Base-by-base conservation (phyloP, 2,888 invertebrate species). In the Halictus ligatus region DNA sequence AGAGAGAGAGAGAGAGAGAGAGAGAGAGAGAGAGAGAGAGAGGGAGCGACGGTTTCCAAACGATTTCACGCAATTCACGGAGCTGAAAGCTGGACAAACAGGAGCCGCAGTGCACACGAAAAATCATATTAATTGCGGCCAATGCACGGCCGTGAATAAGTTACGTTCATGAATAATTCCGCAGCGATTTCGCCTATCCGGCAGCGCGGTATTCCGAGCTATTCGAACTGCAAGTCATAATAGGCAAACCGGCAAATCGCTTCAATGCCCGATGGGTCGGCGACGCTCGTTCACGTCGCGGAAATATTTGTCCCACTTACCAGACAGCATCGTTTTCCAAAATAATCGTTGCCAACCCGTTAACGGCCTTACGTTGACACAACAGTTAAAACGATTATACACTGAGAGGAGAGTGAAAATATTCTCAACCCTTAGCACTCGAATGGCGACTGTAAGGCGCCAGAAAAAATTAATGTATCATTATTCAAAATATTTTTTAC, bases 141-240 rank as follows among this genome's bases (percentile, higher is more conserved):
- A 67, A 60, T 77, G 73, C 46, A 43, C 67, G 29, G 35, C 40
- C 29, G 40, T 58, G 82, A 82, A 84, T 84, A 77, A 81, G 73
- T 84, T 78, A 75, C 78, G 74, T n/a, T 84, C 74, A 84, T 84
- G 82, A 82, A 84, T 84, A 78, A 84, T 84, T 75, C 69, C 48
- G 48, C 15, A 54, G 69, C 58, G 69, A 84, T 84, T 84, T 78
- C 43, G 74, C 58, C 15, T 40, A 69, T 40, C 40, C n/a, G 40
- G 5, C 21, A 21, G 12, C 43, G 4, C 2, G 43, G n/a, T 69
- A 69, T 40, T 40, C 48, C 35, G 35, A 50, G 48, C 12, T 48
- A 58, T 29, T 74, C 48, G 82, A 78, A 43, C 46, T 77, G 81
- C 77, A 29, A 25, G 46, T 74, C 81, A 84, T 77, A 81, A 81